Conservation (phyloP, 2,113 vertebrate species). For the Sylvia atricapilla region DNA sequence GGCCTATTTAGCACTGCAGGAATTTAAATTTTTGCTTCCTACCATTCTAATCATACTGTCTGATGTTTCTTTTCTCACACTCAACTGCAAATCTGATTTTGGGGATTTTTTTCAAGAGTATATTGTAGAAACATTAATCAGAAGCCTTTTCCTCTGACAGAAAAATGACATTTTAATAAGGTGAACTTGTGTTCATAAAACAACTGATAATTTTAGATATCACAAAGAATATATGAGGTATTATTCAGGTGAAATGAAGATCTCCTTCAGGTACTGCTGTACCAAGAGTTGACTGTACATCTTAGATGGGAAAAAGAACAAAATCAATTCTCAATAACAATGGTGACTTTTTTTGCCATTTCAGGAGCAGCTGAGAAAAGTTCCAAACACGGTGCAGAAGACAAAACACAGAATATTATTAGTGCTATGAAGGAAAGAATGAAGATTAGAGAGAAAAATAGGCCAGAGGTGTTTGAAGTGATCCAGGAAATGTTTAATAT, state of each 20-base stretch:
- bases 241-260: neutral
- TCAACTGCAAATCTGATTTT: neutral
- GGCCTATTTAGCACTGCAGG: neutral
- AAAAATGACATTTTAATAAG: neutral
- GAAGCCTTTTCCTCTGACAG: neutral
- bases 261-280: neutral
- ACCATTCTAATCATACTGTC: neutral
- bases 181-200: neutral
- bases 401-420: slow-evolving; percentile 97
- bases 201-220: neutral
- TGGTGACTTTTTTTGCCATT: neutral
- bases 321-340: neutral
- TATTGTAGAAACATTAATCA: neutral
- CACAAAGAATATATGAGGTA: neutral
- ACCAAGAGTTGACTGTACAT: neutral
- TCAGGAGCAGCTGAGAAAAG: slow-evolving; percentile 97
- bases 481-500: slow-evolving; percentile 95
- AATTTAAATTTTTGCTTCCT: neutral
- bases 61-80: neutral
- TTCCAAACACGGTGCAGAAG: slow-evolving; percentile 96
- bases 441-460: slow-evolving; percentile 96
- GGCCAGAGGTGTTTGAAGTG: slow-evolving; percentile 93
- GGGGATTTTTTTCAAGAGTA: neutral
- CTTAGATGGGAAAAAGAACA: neutral
- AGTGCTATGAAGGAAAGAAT: slow-evolving; percentile 98